These are phyloP conservation scores for Eupristina koningsbergeri DNA, from an alignment of 1,140 invertebrate genomes.

Conservation along the genomic window DNA sequence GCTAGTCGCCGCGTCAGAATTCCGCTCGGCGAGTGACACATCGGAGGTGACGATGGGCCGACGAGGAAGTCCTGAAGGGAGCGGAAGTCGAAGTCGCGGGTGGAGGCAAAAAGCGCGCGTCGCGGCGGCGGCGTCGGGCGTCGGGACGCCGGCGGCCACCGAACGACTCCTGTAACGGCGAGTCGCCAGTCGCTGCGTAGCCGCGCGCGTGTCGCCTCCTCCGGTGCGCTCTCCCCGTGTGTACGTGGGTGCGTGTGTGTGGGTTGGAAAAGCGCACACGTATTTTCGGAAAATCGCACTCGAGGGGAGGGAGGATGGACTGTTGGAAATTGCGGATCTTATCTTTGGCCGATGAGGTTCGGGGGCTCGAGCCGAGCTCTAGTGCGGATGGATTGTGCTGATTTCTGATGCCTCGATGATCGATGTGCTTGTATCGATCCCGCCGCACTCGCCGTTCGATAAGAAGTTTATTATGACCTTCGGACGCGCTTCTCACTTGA, in stretches of 20 bases:
- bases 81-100: not conserved
- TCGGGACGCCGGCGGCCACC: slow-evolving; percentile 11
- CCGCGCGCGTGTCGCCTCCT: slow-evolving; percentile 34
- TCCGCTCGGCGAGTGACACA: no score
- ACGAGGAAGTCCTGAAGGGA: no score
- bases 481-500: not conserved
- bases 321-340: not conserved
- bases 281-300: not conserved
- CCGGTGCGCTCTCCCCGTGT: not conserved
- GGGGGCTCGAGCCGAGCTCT: not conserved
- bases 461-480: not conserved
- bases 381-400: not conserved
- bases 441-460: not conserved
- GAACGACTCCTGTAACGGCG: not conserved
- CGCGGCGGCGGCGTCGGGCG: not conserved
- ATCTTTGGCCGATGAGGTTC: not conserved
- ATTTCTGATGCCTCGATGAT: not conserved
- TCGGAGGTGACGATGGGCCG: no score
- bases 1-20: no score
- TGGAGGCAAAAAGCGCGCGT: not conserved
- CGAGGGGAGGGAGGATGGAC: no score
- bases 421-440: not conserved
- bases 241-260: not conserved
- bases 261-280: not conserved
- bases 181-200: slow-evolving; percentile 44